Conservation (phyloP, 2,113 vertebrate genomes). For the Sorex fumeus region DNA sequence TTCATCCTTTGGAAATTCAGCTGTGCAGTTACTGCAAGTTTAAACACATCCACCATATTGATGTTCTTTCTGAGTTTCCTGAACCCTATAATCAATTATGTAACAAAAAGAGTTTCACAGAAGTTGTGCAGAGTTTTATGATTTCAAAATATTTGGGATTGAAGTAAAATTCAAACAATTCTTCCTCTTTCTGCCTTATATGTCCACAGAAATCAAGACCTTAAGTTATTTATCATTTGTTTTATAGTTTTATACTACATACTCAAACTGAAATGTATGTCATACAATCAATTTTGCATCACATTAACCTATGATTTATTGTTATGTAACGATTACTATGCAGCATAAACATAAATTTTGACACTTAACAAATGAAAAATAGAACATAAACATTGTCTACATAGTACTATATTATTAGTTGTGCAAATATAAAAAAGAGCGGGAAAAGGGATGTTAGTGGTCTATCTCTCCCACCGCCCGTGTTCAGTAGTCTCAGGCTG, state of each 20-base stretch:
- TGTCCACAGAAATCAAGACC: background rate
- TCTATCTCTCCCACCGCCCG: too few relatives aligned
- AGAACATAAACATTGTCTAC: background rate
- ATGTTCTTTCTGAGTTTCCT: background rate
- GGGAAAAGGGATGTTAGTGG: too few relatives aligned
- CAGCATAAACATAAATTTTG: background rate
- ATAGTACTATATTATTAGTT: too few relatives aligned
- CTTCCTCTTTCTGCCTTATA: background rate
- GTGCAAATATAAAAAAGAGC: too few relatives aligned
- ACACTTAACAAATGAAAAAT: background rate
- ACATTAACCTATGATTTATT: conserved; percentile 17
- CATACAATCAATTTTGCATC: background rate
- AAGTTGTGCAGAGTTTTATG: background rate
- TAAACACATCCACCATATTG: conserved; percentile 22
- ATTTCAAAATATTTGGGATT: conserved; percentile 17
- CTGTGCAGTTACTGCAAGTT: background rate
- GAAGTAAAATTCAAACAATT: background rate
- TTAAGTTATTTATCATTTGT: conserved; percentile 28
- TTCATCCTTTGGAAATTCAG: background rate
- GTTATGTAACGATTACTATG: background rate
- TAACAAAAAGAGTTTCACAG: background rate
- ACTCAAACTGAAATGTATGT: background rate
- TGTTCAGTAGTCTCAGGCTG: too few relatives aligned
- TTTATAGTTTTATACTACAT: background rate
- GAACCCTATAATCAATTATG: background rate